Percentiles rank a stretch among this genome's conserved stretches.
These are phyloP conservation scores for Danio rerio DNA, from an alignment of 2,113 vertebrate species.

Conservation along the genomic window GRCz12tu NC_133179.1:42844001-42844500, in stretches of 20 bases:
- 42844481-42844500: conserved; percentile 11
- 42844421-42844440: conserved; percentile 29
- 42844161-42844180: conserved; percentile 37
- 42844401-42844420: conserved; percentile 40
- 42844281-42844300: conserved; percentile 5
- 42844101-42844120: conserved; percentile 46
- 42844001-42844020: not conserved
- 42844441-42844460: conserved; percentile 33
- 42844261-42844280: not conserved
- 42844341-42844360: conserved; percentile 43
- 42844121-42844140: conserved; percentile 38
- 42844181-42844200: conserved; percentile 30
- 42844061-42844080: conserved; percentile 36
- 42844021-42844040: conserved; percentile 13
- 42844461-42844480: conserved; percentile 25
- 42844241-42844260: not conserved
- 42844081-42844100: conserved; percentile 24
- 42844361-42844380: conserved; percentile 47
- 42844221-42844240: conserved; percentile 14
- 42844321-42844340: conserved; percentile 41
- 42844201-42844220: not conserved
- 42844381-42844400: conserved; percentile 51
- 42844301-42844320: not conserved
- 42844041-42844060: conserved; percentile 21
- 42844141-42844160: conserved; percentile 30